Evolutionary conservation across 1,140 invertebrate genomes (phyloP), one percentile per base, ranked within the genome.

Genomic region (Drosophila parvula): DNA sequence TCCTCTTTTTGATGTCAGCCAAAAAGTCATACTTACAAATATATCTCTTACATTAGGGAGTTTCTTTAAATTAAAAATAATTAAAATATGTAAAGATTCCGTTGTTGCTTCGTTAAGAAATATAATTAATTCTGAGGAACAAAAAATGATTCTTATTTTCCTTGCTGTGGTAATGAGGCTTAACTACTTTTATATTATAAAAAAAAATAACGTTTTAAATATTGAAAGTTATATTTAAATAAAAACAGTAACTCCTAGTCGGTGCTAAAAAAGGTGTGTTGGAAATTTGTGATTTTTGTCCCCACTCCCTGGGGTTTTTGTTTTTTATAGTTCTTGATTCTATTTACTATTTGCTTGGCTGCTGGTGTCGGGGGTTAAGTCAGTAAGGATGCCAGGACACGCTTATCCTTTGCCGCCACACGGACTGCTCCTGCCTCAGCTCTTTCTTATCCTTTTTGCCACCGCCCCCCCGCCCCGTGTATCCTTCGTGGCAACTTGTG

Each of bases 261-360:
- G n/a, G 22, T 22, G 1, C 2, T 22, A 36, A 36, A 36, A 36
- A 30, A 48, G 28, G 30, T 38, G 27, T 16, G 9, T 40, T 22
- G 4, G 14, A 40, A 16, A 30, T 18, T 47, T 22, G 11, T 43
- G 28, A 12, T n/a, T 50, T 67, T 68, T 58, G 55, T 16, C 36
- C 22, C 4, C 27, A 43, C 11, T 8, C 14, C 30, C 22, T 44
- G 61, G 30, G 11, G 45, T 48, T 8, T 4, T 50, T 48, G 22
- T 22, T 59, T 67, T 86, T 79, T 86, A 81, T 79, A 89, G 80
- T 84, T 84, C 62, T 81, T 78, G 78, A 81, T 81, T 89, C 81
- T 89, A 85, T 84, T 89, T 81, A 84, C 84, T 89, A 83, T 89
- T 85, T 80, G 83, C 45, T 69, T 45, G 47, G 43, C 60, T 75